These are phyloP conservation scores for Emydocephalus ijimae DNA, from an alignment of 2,113 vertebrate genomes.

Conservation along the genomic window DNA sequence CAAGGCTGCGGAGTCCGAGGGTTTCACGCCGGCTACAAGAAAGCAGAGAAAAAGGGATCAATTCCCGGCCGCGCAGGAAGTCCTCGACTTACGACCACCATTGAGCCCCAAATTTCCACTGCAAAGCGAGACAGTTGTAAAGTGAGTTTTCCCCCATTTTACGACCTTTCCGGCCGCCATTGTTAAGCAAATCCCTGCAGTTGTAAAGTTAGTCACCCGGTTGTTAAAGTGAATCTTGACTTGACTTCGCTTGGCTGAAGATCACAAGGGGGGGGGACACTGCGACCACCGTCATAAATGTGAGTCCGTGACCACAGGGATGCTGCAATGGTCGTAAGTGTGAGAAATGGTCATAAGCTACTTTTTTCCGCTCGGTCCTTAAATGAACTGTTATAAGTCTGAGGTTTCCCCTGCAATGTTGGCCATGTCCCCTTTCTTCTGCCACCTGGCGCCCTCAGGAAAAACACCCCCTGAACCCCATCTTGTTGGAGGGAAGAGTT, in stretches of 20 bases:
- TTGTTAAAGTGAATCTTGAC: not conserved
- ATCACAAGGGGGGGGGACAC: not conserved
- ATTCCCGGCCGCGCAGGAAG: not conserved
- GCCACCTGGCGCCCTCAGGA: not conserved
- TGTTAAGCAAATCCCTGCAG: not conserved
- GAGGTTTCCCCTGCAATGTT: too few relatives aligned
- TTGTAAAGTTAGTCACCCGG: not conserved
- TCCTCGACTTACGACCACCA: not conserved
- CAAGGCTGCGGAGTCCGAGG: slow-evolving; percentile 66
- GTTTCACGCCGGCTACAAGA: slow-evolving; percentile 69
- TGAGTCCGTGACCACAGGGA: not conserved
- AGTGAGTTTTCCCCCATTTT: not conserved
- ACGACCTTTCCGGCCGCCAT: not conserved
- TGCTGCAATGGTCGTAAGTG: not conserved
- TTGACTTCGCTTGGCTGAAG: not conserved
- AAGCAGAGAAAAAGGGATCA: too few relatives aligned
- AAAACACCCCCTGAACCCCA: not conserved
- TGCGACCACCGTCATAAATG: not conserved
- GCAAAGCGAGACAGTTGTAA: not conserved
- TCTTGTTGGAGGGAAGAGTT: not conserved
- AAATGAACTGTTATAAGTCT: not conserved
- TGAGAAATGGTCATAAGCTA: too few relatives aligned
- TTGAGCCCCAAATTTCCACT: not conserved
- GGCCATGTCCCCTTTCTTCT: not conserved
- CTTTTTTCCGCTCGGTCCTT: not conserved